Evolutionary conservation across 2,113 vertebrate species (phyloP).

Genomic region (Mionectes macconnelli): DNA sequence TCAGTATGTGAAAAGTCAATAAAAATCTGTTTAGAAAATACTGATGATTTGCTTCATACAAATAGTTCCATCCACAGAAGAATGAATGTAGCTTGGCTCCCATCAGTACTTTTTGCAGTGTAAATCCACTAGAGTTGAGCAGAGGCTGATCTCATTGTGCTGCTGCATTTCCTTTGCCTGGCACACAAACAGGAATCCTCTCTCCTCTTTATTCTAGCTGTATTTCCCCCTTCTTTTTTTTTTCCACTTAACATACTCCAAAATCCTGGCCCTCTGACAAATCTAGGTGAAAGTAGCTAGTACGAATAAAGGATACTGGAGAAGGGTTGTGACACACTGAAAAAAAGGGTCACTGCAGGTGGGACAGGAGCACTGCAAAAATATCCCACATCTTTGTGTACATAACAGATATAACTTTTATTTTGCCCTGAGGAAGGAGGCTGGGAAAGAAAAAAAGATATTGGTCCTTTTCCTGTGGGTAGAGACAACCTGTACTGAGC

Average conservation of each 20-base stretch:
- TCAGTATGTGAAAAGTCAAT: not conserved
- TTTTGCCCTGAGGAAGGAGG: not conserved
- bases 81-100: not conserved
- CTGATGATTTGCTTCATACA: not conserved
- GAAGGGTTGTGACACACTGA: not conserved
- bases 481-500: not conserved
- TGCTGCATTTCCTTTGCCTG: not conserved
- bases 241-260: not conserved
- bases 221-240: not conserved
- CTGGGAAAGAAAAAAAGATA: not conserved
- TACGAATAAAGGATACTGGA: not conserved
- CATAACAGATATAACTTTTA: fast-evolving
- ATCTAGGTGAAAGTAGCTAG: not conserved
- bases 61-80: not conserved
- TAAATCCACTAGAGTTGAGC: not conserved
- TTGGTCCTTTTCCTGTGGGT: not conserved
- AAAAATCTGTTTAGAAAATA: not conserved
- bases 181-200: not conserved
- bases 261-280: not conserved
- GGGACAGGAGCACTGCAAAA: not conserved
- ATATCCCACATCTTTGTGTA: not conserved
- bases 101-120: not conserved
- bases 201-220: fast-evolving
- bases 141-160: fast-evolving
- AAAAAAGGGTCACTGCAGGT: not conserved